Percentiles rank a stretch among this genome's conserved stretches.
phyloP scores from a whole-genome alignment of 2,888 invertebrate genomes.

The Acronicta aceris region DNA sequence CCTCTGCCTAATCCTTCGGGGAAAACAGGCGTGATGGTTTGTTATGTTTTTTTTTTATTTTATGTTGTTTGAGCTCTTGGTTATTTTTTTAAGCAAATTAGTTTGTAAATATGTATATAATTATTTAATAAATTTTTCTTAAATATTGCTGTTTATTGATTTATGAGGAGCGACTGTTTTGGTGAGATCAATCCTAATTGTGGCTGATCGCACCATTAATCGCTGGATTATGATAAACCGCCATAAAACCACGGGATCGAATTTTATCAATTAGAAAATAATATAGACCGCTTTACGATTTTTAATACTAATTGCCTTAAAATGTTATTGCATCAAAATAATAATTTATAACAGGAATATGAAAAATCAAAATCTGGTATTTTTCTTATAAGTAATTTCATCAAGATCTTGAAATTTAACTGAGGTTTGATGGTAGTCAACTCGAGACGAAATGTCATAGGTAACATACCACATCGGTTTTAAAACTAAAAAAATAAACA shows the following conservation, averaged over 20 bases:
- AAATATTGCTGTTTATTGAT: constrained; percentile 31
- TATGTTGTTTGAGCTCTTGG: no score
- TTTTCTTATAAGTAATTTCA: no score
- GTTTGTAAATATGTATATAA: not conserved
- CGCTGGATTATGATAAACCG: constrained; percentile 49
- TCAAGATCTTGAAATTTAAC: no score
- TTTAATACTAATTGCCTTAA: constrained; percentile 18
- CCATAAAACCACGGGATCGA: constrained; percentile 40
- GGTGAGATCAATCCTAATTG: constrained; percentile 44
- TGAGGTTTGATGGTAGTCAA: no score
- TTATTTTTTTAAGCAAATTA: constrained; percentile 12
- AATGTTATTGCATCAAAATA: constrained; percentile 2
- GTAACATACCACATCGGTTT: no score
- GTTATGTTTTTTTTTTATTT: no score
- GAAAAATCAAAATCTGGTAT: no score
- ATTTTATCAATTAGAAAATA: constrained; percentile 9
- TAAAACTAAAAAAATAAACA: no score
- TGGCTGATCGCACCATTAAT: constrained; percentile 38
- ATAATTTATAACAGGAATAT: not conserved
- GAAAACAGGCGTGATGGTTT: no score
- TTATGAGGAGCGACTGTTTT: constrained; percentile 38
- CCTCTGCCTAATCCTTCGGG: no score
- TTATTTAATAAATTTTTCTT: constrained; percentile 10
- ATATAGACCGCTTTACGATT: constrained; percentile 13
- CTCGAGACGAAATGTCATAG: no score